phyloP scores from a whole-genome alignment of 2,888 invertebrate species.

The Phasia obesa region DNA sequence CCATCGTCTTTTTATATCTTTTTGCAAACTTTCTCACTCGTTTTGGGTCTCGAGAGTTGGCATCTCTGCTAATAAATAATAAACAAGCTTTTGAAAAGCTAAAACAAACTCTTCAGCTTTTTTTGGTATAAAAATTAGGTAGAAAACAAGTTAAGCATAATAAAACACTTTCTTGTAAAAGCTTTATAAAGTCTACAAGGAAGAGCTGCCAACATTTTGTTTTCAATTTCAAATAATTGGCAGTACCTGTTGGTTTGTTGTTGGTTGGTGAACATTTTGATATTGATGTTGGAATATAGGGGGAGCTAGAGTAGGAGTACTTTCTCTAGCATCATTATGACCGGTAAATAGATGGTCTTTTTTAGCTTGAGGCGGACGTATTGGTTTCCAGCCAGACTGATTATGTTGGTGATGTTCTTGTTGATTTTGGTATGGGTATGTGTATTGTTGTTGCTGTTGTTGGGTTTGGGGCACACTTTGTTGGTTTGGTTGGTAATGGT shows the following conservation, averaged over 20 bases:
- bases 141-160: slow-evolving; percentile 14
- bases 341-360: slow-evolving; percentile 69
- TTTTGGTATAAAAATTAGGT: neutral
- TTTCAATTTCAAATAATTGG: slow-evolving; percentile 27
- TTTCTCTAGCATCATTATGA: slow-evolving; percentile 26
- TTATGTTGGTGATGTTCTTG: slow-evolving; percentile 24
- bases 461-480: slow-evolving; percentile 41
- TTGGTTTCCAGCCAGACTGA: slow-evolving; percentile 75
- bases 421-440: slow-evolving; percentile 51
- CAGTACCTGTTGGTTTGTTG: slow-evolving; percentile 71
- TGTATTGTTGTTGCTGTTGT: slow-evolving; percentile 41
- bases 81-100: slow-evolving; percentile 5
- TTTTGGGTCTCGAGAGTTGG: too few species aligned
- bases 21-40: too few species aligned
- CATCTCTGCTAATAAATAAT: too few species aligned
- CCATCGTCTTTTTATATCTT: too few species aligned
- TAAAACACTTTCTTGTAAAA: slow-evolving; percentile 17
- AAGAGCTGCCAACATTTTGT: slow-evolving; percentile 56
- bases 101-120: neutral
- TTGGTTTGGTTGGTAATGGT: slow-evolving; percentile 58
- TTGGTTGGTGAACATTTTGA: slow-evolving; percentile 66
- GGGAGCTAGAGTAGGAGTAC: slow-evolving; percentile 35
- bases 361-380: slow-evolving; percentile 74
- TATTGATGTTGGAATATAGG: slow-evolving; percentile 71
- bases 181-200: slow-evolving; percentile 10